phyloP scores from a whole-genome alignment of 2,113 vertebrate species.

The Chloropsis hardwickii region DNA sequence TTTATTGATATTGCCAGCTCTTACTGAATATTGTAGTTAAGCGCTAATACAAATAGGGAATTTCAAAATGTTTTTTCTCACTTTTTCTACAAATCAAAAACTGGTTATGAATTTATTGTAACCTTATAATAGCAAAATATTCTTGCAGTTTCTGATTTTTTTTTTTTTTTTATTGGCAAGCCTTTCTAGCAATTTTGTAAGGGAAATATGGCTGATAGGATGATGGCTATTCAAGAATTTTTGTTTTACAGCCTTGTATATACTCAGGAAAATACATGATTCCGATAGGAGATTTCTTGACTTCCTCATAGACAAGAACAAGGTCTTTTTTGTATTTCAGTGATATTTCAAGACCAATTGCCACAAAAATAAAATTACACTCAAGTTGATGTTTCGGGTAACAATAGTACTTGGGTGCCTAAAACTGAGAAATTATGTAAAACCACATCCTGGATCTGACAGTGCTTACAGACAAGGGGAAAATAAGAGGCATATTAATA shows the following conservation, averaged over 20 bases:
- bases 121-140: background rate
- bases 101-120: background rate
- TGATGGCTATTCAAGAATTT: background rate
- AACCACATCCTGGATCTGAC: background rate
- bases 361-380: background rate
- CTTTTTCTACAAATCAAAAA: background rate
- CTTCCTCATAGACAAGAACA: background rate
- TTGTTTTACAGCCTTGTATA: background rate
- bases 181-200: background rate
- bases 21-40: constrained; percentile 3
- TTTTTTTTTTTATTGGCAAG: background rate
- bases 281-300: background rate
- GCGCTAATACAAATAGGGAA: background rate
- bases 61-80: background rate
- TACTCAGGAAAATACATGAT: background rate
- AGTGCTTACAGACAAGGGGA: background rate
- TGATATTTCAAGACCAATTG: background rate
- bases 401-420: background rate
- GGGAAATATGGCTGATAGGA: background rate
- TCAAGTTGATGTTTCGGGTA: background rate
- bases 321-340: background rate
- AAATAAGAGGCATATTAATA: background rate
- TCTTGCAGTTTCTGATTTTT: background rate
- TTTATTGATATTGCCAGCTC: constrained; percentile 7
- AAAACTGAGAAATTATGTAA: background rate